Percentiles rank a stretch among this genome's conserved stretches.
These are phyloP conservation scores for Chloroclysta siterata DNA, from an alignment of 2,888 invertebrate species.

Conservation along the genomic window DNA sequence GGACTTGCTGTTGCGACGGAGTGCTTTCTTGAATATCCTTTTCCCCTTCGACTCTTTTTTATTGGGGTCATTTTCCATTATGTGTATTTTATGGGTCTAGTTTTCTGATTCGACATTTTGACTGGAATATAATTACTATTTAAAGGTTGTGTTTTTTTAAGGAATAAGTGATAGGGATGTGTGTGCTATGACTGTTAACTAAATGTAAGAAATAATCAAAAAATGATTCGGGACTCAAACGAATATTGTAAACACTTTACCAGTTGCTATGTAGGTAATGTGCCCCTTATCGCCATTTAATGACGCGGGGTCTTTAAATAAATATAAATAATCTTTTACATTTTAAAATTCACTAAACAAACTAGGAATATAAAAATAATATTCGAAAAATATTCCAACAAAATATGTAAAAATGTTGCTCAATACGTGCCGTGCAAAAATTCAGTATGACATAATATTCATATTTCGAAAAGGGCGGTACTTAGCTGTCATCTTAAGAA, in stretches of 20 bases:
- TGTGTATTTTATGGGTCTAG: slow-evolving; percentile 57
- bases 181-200: not conserved
- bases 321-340: slow-evolving; percentile 53
- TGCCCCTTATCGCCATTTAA: slow-evolving; percentile 64
- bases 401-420: slow-evolving; percentile 47
- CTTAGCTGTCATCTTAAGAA: slow-evolving; percentile 19
- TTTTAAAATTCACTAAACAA: slow-evolving; percentile 54
- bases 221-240: not conserved
- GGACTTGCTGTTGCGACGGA: slow-evolving; percentile 73
- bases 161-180: not conserved
- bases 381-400: slow-evolving; percentile 48
- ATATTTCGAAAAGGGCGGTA: slow-evolving; percentile 46
- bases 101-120: slow-evolving; percentile 66
- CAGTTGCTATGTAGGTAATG: slow-evolving; percentile 59
- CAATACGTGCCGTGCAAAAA: slow-evolving; percentile 45
- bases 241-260: slow-evolving; percentile 50
- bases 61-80: slow-evolving; percentile 82
- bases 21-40: slow-evolving; percentile 75
- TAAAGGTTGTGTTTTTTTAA: slow-evolving; percentile 1
- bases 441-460: slow-evolving; percentile 51
- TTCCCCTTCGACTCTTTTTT: slow-evolving; percentile 81
- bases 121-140: slow-evolving; percentile 52
- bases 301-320: slow-evolving; percentile 57
- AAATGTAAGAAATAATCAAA: not conserved
- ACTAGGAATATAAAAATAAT: slow-evolving; percentile 43